Evolutionary conservation across 92 coral and sea anemone species (phyloP).

Genomic region (Phymanthus crucifer): DNA sequence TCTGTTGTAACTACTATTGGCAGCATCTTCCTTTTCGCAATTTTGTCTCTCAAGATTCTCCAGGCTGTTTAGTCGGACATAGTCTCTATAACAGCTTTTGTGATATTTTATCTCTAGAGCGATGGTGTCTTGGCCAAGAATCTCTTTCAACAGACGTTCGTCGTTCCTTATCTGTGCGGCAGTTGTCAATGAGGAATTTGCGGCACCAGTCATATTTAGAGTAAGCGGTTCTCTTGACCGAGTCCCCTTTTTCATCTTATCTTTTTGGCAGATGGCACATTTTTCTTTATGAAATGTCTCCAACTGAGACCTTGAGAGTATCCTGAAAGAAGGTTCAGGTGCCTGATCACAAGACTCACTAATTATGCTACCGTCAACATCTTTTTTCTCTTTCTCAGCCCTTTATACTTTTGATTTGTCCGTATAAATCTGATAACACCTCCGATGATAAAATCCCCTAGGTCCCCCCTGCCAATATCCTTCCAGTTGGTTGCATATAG

Average conservation of each 20-base stretch:
- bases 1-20: constrained; percentile 31
- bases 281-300: constrained; percentile 32
- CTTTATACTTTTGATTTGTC: constrained; percentile 44
- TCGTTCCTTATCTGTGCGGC: constrained; percentile 55
- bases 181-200: constrained; percentile 35
- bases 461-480: constrained; percentile 49
- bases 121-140: constrained; percentile 48
- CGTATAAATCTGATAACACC: constrained; percentile 47
- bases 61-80: constrained; percentile 40
- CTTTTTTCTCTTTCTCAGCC: constrained; percentile 37
- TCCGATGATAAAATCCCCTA: constrained; percentile 45
- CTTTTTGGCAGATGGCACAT: constrained; percentile 54
- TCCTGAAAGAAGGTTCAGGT: constrained; percentile 25
- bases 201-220: constrained; percentile 40
- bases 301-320: constrained; percentile 44
- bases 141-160: constrained; percentile 43
- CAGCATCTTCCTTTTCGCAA: constrained; percentile 50
- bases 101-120: constrained; percentile 52
- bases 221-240: constrained; percentile 48
- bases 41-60: constrained; percentile 42
- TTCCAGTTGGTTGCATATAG: constrained; percentile 33
- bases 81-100: constrained; percentile 47
- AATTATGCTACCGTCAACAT: constrained; percentile 15
- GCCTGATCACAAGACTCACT: not conserved
- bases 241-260: constrained; percentile 40